Base-by-base conservation (phyloP, 2,888 invertebrate genomes). In the Sarcophaga carnaria region DNA sequence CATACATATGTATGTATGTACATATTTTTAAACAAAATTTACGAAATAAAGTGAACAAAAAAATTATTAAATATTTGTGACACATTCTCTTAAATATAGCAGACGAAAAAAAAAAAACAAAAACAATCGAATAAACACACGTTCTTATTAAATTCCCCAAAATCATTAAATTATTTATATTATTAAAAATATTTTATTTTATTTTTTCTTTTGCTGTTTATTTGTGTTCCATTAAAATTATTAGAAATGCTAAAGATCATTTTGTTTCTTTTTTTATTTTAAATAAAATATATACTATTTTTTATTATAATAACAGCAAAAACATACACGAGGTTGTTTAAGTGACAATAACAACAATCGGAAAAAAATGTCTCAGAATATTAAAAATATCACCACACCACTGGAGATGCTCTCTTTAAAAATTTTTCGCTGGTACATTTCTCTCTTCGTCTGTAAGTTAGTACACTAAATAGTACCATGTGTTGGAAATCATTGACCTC, bases 241-340 rank as follows among this genome's bases (percentile, higher is more conserved):
- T 71, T 66, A 49, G 12, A 85, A 76, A 80, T 76, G 76, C 84
- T 80, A 85, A 84, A 84, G 75, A 85, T 85, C 76, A 80, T 71
- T 80, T 76, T 80, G 69, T 67, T 71, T 84, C 76, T 76, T 45
- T 64, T 79, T 83, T 49, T 64, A 63, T 64, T 76, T 85, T 77
- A 85, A 77, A 71, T 80, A 14, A 84, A 67, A 83, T 66, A 83
- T 78, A 71, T 22, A 47, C 8, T 2, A 54, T n/a, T 64, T 69
- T 17, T 2, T 20, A 20, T 54, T 22, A 54, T 14, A 54, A 54
- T 54, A 54, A 54, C 8, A 54, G 54, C 54, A 54, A 54, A 17
- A 54, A 37, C 2, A 37, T 37, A 37, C 5, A 54, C 54, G 17
- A 54, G 54, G 54, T 54, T 54, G 4, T 54, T 54, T 54, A 54